phyloP scores from a whole-genome alignment of 1,140 invertebrate species.

The Laodelphax striatellus region DNA sequence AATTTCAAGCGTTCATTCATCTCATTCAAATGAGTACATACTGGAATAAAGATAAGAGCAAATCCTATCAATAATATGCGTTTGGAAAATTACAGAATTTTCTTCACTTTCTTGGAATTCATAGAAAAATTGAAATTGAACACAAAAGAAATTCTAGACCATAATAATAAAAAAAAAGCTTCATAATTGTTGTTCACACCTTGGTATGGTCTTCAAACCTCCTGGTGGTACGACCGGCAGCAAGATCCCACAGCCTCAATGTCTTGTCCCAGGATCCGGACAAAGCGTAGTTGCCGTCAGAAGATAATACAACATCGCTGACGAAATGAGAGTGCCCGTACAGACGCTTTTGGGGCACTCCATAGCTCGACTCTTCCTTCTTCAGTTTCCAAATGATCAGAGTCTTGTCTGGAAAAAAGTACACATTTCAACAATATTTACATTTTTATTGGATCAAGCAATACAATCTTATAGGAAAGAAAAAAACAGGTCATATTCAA shows the following conservation, averaged over 20 bases:
- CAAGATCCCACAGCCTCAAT: slow-evolving; percentile 95
- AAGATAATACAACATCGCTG: slow-evolving; percentile 96
- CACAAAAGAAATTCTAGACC: slow-evolving; percentile 17
- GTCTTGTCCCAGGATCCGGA: slow-evolving; percentile 99
- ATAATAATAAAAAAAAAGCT: slow-evolving; percentile 39
- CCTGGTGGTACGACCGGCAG: slow-evolving; percentile 78
- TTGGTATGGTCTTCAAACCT: slow-evolving; percentile 99
- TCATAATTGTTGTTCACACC: slow-evolving; percentile 44
- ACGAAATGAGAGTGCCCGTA: slow-evolving; percentile 98
- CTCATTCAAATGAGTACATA: no score
- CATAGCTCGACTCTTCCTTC: slow-evolving; percentile 81
- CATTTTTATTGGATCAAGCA: no score
- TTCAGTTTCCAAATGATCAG: slow-evolving; percentile 97
- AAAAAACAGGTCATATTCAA: no score
- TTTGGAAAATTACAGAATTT: no score
- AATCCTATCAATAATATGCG: no score
- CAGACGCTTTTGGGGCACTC: slow-evolving; percentile 88
- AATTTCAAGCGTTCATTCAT: no score
- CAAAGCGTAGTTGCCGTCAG: slow-evolving; percentile 97
- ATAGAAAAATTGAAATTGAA: no score
- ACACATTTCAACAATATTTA: no score
- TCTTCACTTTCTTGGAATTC: no score
- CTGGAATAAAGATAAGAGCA: no score
- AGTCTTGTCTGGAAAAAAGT: slow-evolving; percentile 74
- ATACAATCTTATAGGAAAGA: no score